Percentiles rank a stretch among this genome's conserved stretches.
Conservation (phyloP, 2,797 vertebrate species). For the Lemur catta region DNA sequence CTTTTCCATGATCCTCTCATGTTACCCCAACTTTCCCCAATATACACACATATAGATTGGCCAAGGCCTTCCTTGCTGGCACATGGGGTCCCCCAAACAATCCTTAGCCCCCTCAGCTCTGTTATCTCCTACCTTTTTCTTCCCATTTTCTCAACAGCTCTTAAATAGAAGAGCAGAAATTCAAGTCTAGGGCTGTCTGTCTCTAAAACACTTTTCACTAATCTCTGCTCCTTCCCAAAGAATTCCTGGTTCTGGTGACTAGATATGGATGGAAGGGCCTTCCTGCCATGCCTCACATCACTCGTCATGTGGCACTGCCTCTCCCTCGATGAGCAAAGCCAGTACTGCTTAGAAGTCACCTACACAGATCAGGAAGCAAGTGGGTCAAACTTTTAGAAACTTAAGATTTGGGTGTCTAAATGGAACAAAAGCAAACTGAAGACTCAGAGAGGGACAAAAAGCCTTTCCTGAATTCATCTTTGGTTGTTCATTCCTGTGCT, state of each 20-base stretch:
- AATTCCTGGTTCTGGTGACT: background rate
- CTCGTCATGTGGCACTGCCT: background rate
- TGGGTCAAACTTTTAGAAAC: background rate
- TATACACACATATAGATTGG: background rate
- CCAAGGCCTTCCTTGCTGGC: background rate
- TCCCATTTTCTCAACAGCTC: background rate
- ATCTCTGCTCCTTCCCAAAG: background rate
- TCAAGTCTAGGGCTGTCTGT: background rate
- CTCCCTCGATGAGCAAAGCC: background rate
- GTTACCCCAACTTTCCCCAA: background rate
- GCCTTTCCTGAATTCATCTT: background rate
- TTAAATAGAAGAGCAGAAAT: slow-evolving; percentile 22
- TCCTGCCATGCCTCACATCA: background rate
- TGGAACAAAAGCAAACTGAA: background rate
- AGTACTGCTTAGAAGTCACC: background rate
- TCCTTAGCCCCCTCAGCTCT: background rate
- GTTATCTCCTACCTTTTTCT: background rate
- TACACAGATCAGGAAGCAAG: background rate
- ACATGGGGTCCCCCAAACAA: background rate
- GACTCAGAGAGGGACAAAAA: background rate
- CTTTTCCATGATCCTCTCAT: background rate
- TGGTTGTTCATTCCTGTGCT: background rate
- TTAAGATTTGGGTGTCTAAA: background rate
- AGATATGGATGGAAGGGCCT: background rate
- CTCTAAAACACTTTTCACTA: background rate